Evolutionary conservation across 2,113 vertebrate species (phyloP), one percentile per base, ranked within the genome.

Genomic region (Callaeas wilsoni): DNA sequence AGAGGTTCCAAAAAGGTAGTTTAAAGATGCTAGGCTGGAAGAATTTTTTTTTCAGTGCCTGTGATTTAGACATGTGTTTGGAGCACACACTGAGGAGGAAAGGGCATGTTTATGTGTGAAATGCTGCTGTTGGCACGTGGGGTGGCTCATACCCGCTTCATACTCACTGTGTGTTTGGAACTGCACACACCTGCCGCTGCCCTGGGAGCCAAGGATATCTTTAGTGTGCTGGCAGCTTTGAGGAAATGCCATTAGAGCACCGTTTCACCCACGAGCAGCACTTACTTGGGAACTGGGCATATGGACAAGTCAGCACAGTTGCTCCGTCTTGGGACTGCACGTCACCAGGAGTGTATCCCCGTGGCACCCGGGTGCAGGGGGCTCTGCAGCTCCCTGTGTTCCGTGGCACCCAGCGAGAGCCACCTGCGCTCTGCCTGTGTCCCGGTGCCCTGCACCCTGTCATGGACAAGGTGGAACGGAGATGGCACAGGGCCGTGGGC

Each of bases 231-330:
- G 77, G 87, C 23, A 9, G 77, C 90, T 94, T 65, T 70, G 52
- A 68, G 91, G 62, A 94, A 95, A 93, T 85, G 75, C 86, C 93
- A 67, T 93, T 59, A 91, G 30, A 89, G 47, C 70, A 90, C 87
- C 76, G 93, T 94, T 90, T 69, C 68, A 60, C 67, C 62, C 53
- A 44, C 52, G 75, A 86, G 93, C 74, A 84, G 76, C 4, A 57
- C 71, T 93, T 85, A 88, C 79, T 93, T 90, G 88, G 75, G 65
- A 91, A 81, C 83, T 60, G 90, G 87, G 81, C 95, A 94, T 55
- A 84, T 59, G 91, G 91, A 78, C 37, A 41, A 47, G 59, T 56
- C 29, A 7, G 63, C 88, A 76, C 77, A 39, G 59, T 78, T 55
- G 53, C 77, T 69, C 35, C 26, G 8, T 37, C 77, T 26, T 65